Evolutionary conservation across 2,888 invertebrate genomes (phyloP), one percentile per base, ranked within the genome.

Genomic region (Catocala fraxini): DNA sequence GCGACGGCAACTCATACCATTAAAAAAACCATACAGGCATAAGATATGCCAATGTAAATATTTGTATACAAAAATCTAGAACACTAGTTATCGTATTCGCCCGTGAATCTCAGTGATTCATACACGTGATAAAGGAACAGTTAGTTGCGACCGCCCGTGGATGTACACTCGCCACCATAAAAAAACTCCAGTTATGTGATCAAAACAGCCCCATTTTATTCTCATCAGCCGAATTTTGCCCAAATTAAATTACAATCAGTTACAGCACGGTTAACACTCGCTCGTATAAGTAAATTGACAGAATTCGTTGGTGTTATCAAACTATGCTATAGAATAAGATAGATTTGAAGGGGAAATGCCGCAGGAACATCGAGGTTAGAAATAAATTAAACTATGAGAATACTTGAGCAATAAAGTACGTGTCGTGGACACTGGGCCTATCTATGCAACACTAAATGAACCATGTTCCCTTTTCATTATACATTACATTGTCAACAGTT

Each of bases 141-240:
- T 25, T 25, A 25, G 25, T 58, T 59, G 51, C 62, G 53, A 53
- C 46, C 56, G 47, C 55, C 52, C 35, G 33, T 4, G 25, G 33
- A 46, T 58, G 56, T 13, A 49, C 41, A 54, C 13, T 45, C 59
- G 56, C 25, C 13, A 15, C 41, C 71, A 77, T 72, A 71, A 79
- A 77, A 71, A 79, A 77, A 77, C 58, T 56, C 48, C 66, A 58
- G 13, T 43, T 65, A 51, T 77, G 78, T 77, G 77, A 80, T 82
- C 79, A 75, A 75, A 83, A 81, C 75, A 74, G 79, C 70, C 74
- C 75, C 68, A 71, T 80, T 84, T 85, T 75, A 81, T 84, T 79
- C 56, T 68, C 63, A 62, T 76, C 79, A 76, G 71, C 73, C 73
- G 65, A 77, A 73, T 72, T 55, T 70, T 65, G 64, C 66, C 67